A percentile compares a stretch with the other conserved stretches of the same genome.
Evolutionary conservation across 2,113 vertebrate species (phyloP).

Genomic region (Myanophis thanlyinensis): DNA sequence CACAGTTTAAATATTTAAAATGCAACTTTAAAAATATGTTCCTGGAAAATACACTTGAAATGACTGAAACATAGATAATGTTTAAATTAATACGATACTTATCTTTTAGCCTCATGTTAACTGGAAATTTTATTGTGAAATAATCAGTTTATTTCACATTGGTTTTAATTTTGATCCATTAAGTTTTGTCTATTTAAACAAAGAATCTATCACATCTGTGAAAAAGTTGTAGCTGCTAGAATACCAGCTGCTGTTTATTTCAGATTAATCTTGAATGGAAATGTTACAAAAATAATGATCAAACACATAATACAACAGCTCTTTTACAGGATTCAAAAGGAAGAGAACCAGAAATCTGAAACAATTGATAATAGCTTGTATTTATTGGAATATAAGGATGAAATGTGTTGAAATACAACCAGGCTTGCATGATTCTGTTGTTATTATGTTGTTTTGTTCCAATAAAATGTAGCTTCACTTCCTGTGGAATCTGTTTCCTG

Average conservation of each 20-base stretch:
- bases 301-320: slow-evolving; percentile 29
- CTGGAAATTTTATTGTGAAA: slow-evolving; percentile 45
- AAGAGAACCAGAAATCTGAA: neutral
- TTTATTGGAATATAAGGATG: neutral
- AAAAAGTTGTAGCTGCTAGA: slow-evolving; percentile 25
- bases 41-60: neutral
- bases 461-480: neutral
- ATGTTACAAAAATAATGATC: slow-evolving; percentile 39
- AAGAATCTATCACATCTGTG: slow-evolving; percentile 23
- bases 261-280: slow-evolving; percentile 38
- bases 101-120: slow-evolving; percentile 30
- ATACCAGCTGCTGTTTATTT: slow-evolving; percentile 12
- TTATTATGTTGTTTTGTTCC: neutral
- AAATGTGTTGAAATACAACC: neutral
- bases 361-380: slow-evolving; percentile 14
- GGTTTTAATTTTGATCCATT: slow-evolving; percentile 39
- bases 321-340: slow-evolving; percentile 34
- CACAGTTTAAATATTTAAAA: neutral
- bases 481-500: neutral
- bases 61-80: neutral
- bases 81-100: neutral
- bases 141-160: slow-evolving; percentile 7
- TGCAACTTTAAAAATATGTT: neutral
- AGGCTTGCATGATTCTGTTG: neutral
- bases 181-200: neutral